Evolutionary conservation across 2,113 vertebrate genomes (phyloP), one percentile per base, ranked within the genome.

Genomic region (Colinus virginianus): DNA sequence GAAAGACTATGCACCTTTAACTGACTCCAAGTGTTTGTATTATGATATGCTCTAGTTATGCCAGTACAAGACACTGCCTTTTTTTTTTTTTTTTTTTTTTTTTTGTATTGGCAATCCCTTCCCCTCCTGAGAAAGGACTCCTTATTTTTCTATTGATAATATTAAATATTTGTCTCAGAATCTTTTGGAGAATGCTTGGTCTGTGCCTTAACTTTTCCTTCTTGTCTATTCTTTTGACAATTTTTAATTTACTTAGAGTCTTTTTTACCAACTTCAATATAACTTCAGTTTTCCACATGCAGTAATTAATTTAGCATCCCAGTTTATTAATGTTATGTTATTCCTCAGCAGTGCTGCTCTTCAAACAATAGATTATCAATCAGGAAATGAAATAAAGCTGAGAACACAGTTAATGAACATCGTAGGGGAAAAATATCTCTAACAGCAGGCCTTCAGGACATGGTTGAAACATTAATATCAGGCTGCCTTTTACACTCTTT

Each of bases 1-100:
- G 68, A 26, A 6, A 20, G 40, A 48, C 38, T 59, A 38, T 10
- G 53, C 34, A 76, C 14, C 43, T 80, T 21, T 79, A 90, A 87
- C 0, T 1, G n/a, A 2, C 4, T 82, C 83, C 53, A 55, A 2
- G 1, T 61, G 42, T 32, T 5, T 48, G 11, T 7, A 20, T 20
- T 48, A 63, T 23, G 26, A 7, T 34, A 13, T 2, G 36, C 36
- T 51, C 62, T 21, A 62, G 43, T 62, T 36, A 23, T n/a, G 12
- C 40, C 10, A 51, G 56, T 62, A 20, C 3, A 56, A 23, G 17
- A 19, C 22, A 25, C 23, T 76, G 16, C 5, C 69, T 1, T 32
- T 30, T 68, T 36, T 55, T 83, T 74, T 1, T 32, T 26, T 68
- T 36, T 55, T 7, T 36, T 36, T 36, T 74, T 1, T 28, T 30